Evolutionary conservation across 2,888 invertebrate species (phyloP).

Genomic region (Acronicta leporina): DNA sequence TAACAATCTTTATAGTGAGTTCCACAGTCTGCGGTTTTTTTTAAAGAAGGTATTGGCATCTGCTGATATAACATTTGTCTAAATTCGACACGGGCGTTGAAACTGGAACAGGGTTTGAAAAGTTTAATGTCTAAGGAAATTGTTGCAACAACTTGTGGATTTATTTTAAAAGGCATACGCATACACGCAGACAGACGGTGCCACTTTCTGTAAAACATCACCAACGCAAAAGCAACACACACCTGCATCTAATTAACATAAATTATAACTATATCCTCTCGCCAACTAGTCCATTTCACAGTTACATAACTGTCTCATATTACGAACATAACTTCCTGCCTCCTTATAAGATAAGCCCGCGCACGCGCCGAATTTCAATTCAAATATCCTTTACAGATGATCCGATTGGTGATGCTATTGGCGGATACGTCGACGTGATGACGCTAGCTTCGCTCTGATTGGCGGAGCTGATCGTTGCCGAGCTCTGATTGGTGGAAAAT

Average conservation of each 20-base stretch:
- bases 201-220: slow-evolving; percentile 19
- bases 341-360: slow-evolving; percentile 51
- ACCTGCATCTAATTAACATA: slow-evolving; percentile 56
- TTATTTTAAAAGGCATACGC: no score
- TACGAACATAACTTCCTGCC: slow-evolving; percentile 52
- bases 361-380: slow-evolving; percentile 57
- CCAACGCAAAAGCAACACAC: slow-evolving; percentile 21
- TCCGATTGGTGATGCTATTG: slow-evolving; percentile 61
- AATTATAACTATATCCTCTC: slow-evolving; percentile 52
- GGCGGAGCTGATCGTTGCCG: slow-evolving; percentile 64
- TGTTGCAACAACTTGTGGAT: no score
- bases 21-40: not conserved
- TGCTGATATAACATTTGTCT: no score
- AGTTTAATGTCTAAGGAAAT: no score
- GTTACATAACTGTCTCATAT: slow-evolving; percentile 67
- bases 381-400: slow-evolving; percentile 53
- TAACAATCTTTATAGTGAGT: no score
- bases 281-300: slow-evolving; percentile 56
- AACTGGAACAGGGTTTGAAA: no score
- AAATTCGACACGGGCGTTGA: no score
- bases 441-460: slow-evolving; percentile 67
- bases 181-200: not conserved
- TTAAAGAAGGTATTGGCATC: no score
- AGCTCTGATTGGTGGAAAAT: slow-evolving; percentile 76
- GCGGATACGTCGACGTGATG: slow-evolving; percentile 57